These are phyloP conservation scores for Helicoverpa assulta DNA, from an alignment of 2,888 invertebrate genomes.

Conservation along the genomic window DNA sequence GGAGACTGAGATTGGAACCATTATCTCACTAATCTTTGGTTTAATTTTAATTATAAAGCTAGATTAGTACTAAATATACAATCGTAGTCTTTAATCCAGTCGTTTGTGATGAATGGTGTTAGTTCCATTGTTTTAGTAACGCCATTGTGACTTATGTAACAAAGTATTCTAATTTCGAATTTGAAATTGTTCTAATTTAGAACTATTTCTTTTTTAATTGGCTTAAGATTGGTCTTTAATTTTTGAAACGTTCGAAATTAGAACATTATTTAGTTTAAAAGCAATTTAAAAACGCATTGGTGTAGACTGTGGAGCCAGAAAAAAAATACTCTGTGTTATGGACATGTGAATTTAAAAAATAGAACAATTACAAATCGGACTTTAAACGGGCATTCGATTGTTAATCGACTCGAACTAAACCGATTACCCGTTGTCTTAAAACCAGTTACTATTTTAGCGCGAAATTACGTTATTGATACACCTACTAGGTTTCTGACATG, in stretches of 20 bases:
- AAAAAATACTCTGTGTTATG: conserved; percentile 1
- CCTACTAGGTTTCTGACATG: conserved; percentile 32
- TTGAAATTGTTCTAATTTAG: conserved; percentile 8
- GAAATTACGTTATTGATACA: conserved; percentile 39
- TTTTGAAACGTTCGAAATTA: too few relatives aligned
- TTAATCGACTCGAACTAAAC: conserved; percentile 32
- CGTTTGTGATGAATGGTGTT: conserved; percentile 13
- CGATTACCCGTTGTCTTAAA: conserved; percentile 36
- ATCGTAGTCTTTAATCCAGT: conserved; percentile 10
- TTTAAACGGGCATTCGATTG: conserved; percentile 24
- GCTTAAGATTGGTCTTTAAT: not conserved
- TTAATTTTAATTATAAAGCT: conserved; percentile 45
- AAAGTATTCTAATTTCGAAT: not conserved
- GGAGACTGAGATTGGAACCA: conserved; percentile 42
- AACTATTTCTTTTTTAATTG: not conserved
- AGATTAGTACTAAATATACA: conserved; percentile 33
- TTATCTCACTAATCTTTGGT: conserved; percentile 54
- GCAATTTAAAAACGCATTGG: too few relatives aligned
- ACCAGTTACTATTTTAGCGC: conserved; percentile 42
- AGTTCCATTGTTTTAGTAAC: conserved; percentile 4
- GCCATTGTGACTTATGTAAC: not conserved
- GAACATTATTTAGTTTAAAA: too few relatives aligned
- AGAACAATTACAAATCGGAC: conserved; percentile 21
- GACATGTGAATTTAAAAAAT: conserved; percentile 13
- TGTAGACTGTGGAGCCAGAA: too few relatives aligned